A percentile compares a stretch with the other conserved stretches of the same genome.
These are phyloP conservation scores for Toxotes lorentzi DNA, from an alignment of 2,797 vertebrate species.

Conservation along the genomic window DNA sequence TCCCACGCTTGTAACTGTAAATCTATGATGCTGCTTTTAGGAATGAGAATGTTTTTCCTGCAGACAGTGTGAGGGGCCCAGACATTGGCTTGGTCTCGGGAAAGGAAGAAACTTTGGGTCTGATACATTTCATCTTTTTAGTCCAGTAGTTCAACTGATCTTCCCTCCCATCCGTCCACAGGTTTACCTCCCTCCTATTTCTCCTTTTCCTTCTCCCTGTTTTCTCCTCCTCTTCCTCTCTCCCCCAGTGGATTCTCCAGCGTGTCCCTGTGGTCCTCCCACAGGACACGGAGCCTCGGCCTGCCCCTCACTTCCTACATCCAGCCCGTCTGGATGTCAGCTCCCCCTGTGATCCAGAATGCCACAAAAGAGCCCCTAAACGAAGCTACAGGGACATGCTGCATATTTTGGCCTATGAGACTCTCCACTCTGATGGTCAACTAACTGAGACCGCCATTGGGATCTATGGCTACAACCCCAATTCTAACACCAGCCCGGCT, in stretches of 20 bases:
- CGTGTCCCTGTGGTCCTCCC: slow-evolving; percentile 93
- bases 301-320: slow-evolving; percentile 89
- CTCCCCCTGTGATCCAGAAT: slow-evolving; percentile 91
- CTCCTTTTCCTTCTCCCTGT: slow-evolving; percentile 83
- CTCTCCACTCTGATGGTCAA: slow-evolving; percentile 90
- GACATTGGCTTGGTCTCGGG: slow-evolving; percentile 33
- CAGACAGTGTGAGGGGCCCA: neutral
- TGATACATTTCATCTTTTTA: neutral
- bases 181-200: slow-evolving; percentile 70
- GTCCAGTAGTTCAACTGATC: slow-evolving; percentile 2
- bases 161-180: slow-evolving; percentile 46
- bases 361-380: slow-evolving; percentile 89
- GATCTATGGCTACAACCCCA: slow-evolving; percentile 88
- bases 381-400: slow-evolving; percentile 91
- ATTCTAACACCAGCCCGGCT: slow-evolving; percentile 41
- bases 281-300: slow-evolving; percentile 85
- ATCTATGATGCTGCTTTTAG: slow-evolving; percentile 43
- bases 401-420: slow-evolving; percentile 92
- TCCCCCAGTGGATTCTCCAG: slow-evolving; percentile 91
- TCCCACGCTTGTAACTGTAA: slow-evolving; percentile 48
- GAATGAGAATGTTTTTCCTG: slow-evolving; percentile 47
- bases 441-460: slow-evolving; percentile 92
- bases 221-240: slow-evolving; percentile 76
- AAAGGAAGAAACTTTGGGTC: slow-evolving; percentile 10
- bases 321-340: slow-evolving; percentile 89